Conservation (phyloP, 92 coral and sea anemone species). For the Heteractis magnifica region DNA sequence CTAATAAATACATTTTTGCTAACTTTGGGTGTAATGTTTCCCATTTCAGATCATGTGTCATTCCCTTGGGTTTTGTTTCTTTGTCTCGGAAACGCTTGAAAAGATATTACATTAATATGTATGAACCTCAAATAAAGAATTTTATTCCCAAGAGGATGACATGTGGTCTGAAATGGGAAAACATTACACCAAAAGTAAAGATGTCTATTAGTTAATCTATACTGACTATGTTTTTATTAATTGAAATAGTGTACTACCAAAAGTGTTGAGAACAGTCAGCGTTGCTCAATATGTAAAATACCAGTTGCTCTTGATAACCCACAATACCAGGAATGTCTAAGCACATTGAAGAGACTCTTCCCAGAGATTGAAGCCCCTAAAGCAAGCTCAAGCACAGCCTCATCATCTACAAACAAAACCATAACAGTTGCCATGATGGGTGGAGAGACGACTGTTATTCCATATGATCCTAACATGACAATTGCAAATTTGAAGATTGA, state of each 20-base stretch:
- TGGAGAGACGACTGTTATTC: conserved; percentile 82
- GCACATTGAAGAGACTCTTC: conserved; percentile 70
- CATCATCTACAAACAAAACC: conserved; percentile 24
- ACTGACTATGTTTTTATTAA: neutral
- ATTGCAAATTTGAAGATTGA: conserved; percentile 52
- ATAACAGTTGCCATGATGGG: conserved; percentile 79
- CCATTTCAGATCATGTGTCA: too few species aligned
- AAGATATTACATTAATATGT: too few species aligned
- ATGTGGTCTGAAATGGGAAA: neutral
- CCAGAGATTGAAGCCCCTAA: conserved; percentile 62
- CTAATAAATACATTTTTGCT: too few species aligned
- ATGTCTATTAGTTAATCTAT: neutral
- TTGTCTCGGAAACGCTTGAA: too few species aligned
- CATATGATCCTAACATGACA: conserved; percentile 53
- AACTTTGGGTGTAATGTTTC: too few species aligned
- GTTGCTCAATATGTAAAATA: conserved; percentile 74
- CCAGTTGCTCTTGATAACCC: conserved; percentile 45
- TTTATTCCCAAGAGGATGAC: too few species aligned
- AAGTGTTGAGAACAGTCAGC: conserved; percentile 44
- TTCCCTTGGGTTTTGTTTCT: too few species aligned
- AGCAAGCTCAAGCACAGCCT: conserved; percentile 23
- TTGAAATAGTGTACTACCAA: conserved; percentile 67
- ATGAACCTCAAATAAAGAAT: too few species aligned
- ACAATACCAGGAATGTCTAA: conserved; percentile 61
- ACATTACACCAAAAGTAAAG: neutral